Evolutionary conservation across 1,140 invertebrate genomes (phyloP), one percentile per base, ranked within the genome.

Genomic region (Cydia splendana): DNA sequence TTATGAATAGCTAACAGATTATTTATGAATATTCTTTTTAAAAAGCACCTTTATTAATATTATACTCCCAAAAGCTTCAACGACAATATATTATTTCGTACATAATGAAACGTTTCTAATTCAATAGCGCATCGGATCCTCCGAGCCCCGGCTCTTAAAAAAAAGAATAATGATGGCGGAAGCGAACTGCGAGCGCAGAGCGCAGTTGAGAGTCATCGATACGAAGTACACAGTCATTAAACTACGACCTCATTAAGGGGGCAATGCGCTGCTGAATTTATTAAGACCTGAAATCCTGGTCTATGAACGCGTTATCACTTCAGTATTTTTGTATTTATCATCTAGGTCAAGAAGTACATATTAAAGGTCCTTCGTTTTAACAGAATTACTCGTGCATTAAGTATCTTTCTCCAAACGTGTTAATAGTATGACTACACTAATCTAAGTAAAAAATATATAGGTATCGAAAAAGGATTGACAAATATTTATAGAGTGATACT

Each of bases 211-310:
- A 81, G 81, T 79, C 79, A 84, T 85, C 84, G 84, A 84, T 85
- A 82, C 71, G 65, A 74, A 75, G 74, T 45, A 53, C 30, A 78
- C 75, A 76, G 77, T 53, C 67, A 75, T 69, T 15, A 74, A 74
- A 77, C 71, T 80, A 78, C 69, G 79, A 74, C 80, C 84, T 85
- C 84, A 85, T 85, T 85, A 85, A 85, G 80, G 79, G 82, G 79
- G 71, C 82, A 81, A 81, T 79, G 80, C 79, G 73, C 76, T 74
- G 76, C 48, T 42, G 28, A 53, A 53, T 28, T 57, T 28, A 74
- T 75, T 75, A 67, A 65, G 71, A 18, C 24, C 62, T 74, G 48
- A 77, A 74, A 74, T 74, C 10, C 48, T 51, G 0, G 75, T 65
- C 24, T 48, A 20, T 38, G 42, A 28, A 30, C 30, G 30, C 30